Evolutionary conservation across 1,140 invertebrate genomes (phyloP), one percentile per base, ranked within the genome.

Genomic region (Papilio polyxenes): DNA sequence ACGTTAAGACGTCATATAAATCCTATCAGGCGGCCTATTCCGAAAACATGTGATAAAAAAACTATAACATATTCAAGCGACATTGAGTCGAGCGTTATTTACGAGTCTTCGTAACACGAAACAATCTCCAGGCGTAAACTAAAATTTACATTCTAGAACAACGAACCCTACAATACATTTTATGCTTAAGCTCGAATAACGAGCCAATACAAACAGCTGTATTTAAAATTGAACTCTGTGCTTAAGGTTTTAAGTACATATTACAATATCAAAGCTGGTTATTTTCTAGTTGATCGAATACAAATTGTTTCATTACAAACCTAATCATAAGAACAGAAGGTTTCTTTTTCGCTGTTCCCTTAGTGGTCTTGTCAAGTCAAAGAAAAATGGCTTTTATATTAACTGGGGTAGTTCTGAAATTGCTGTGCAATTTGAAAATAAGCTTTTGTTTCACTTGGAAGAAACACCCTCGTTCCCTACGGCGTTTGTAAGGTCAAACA

Each of bases 291-390:
- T 88, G 83, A 91, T 89, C 85, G 88, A 87, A 89, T 87, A 87
- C 87, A 90, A 90, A 90, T 87, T 89, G 84, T 89, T 89, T 89
- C 86, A 89, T 88, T 89, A 86, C 88, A 82, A 83, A 86, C 86
- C 85, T 89, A 92, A 90, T 91, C 89, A 89, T 87, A 82, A 81
- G 81, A 72, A 85, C 85, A 82, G 82, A 91, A 92, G 88, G 87
- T 87, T 88, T 80, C 82, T 87, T 91, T 91, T 89, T 86, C 83
- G 62, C 82, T 84, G 84, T 81, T 75, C 82, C 53, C 75, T 65
- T 40, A 40, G 59, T 51, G 37, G 53, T 53, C 76, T 51, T 72
- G 31, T 74, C 23, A 40, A 65, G 82, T 80, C 49, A 82, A 82
- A 77, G 80, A 77, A 89, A 89, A 88, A 85, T 89, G 83, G 78